A percentile compares a stretch with the other conserved stretches of the same genome.
Evolutionary conservation across 1,140 invertebrate species (phyloP).

Genomic region (Druon quercuslanigerum): DNA sequence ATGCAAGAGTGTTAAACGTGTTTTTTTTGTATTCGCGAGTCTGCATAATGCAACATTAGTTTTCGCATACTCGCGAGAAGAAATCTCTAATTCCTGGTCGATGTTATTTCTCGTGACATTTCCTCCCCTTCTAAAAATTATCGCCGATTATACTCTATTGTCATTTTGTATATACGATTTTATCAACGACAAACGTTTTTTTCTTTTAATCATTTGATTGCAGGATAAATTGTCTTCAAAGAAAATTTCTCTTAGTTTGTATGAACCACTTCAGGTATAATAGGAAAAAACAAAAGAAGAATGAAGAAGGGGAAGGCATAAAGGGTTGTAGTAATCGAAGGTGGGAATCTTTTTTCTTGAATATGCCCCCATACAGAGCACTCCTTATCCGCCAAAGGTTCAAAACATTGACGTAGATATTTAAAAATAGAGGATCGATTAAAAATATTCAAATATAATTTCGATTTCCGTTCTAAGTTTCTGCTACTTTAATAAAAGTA

Average conservation of each 20-base stretch:
- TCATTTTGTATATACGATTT: background rate
- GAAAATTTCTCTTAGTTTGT: background rate
- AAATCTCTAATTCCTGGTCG: slow-evolving; percentile 19
- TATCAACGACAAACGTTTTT: background rate
- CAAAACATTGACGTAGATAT: background rate
- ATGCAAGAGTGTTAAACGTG: background rate
- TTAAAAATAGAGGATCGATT: background rate
- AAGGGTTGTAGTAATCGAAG: slow-evolving; percentile 9
- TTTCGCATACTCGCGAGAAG: slow-evolving; percentile 28
- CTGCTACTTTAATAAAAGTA: too few species aligned
- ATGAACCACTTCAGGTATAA: background rate
- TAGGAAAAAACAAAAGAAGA: background rate
- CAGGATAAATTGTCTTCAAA: background rate
- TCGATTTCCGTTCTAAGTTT: too few species aligned
- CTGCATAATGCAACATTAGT: slow-evolving; percentile 18
- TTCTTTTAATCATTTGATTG: background rate
- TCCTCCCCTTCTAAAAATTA: slow-evolving; percentile 22
- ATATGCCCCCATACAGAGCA: slow-evolving; percentile 8
- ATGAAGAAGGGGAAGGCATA: background rate
- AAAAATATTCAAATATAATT: too few species aligned
- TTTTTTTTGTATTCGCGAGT: slow-evolving; percentile 8
- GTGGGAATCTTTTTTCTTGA: slow-evolving; percentile 22
- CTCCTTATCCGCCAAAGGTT: background rate
- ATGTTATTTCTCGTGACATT: slow-evolving; percentile 26
- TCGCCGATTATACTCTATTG: background rate